Percentiles rank a stretch among this genome's conserved stretches.
Conservation (phyloP, 2,113 vertebrate genomes). For the Notarius lentiginosus region DNA sequence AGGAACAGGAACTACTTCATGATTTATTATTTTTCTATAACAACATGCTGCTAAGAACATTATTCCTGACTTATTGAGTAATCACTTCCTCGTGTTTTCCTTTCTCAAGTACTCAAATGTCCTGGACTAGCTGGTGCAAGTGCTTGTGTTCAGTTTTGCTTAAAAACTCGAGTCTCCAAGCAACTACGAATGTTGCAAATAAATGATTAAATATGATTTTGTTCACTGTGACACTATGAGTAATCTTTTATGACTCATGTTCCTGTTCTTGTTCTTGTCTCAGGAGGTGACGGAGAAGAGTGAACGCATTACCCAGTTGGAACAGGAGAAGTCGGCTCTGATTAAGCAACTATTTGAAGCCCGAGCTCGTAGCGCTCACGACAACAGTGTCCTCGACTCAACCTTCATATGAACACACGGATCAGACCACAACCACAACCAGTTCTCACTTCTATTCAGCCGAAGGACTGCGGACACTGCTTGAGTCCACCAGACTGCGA, state of each 20-base stretch:
- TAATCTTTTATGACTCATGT: neutral
- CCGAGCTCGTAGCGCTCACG: slow-evolving; percentile 75
- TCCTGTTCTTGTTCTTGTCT: neutral
- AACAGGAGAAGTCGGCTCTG: slow-evolving; percentile 92
- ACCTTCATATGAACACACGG: slow-evolving; percentile 83
- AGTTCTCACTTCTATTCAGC: neutral
- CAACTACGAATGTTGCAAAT: neutral
- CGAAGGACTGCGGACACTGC: slow-evolving; percentile 30
- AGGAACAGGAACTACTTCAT: neutral
- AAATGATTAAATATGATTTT: neutral
- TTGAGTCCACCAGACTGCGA: neutral
- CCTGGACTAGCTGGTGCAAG: neutral
- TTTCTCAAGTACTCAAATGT: neutral
- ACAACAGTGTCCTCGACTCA: slow-evolving; percentile 85
- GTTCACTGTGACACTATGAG: neutral
- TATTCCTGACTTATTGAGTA: neutral
- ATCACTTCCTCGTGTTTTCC: neutral
- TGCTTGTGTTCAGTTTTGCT: neutral
- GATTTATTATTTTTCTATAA: neutral
- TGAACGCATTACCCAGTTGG: slow-evolving; percentile 88
- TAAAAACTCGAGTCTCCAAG: neutral
- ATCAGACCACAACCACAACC: neutral
- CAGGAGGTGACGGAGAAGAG: slow-evolving; percentile 94
- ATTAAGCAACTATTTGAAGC: slow-evolving; percentile 97
- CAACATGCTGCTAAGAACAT: neutral